Evolutionary conservation across 1,140 invertebrate species (phyloP).

Genomic region (Diorhabda elongata): DNA sequence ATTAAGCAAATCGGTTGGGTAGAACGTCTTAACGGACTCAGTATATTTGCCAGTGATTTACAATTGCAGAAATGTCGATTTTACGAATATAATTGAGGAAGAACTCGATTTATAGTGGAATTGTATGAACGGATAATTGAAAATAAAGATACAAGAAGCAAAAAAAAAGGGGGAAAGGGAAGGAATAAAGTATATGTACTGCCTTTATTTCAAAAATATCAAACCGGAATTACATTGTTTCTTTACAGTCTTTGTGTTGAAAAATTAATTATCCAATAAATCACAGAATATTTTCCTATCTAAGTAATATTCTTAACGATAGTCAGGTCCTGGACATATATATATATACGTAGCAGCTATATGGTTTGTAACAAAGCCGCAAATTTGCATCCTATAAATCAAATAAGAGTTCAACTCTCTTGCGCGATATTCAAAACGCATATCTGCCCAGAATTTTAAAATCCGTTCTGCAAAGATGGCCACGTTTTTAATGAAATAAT

Average conservation of each 20-base stretch:
- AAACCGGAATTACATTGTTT: not conserved
- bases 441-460: conserved; percentile 41
- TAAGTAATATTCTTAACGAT: too few species aligned
- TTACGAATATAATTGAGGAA: too few species aligned
- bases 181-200: not conserved
- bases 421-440: conserved; percentile 40
- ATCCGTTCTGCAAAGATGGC: conserved; percentile 41
- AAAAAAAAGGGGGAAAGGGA: not conserved
- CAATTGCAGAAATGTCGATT: too few species aligned
- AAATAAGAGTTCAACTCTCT: conserved; percentile 42
- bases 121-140: too few species aligned
- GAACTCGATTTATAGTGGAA: too few species aligned
- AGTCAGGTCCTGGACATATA: not conserved
- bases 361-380: conserved; percentile 16
- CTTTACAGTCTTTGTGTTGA: too few species aligned
- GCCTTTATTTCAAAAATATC: not conserved
- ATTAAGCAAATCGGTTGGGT: too few species aligned
- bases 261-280: too few species aligned
- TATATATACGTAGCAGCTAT: not conserved
- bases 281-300: too few species aligned
- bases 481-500: conserved; percentile 41
- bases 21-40: too few species aligned
- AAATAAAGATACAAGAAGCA: not conserved
- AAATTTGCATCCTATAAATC: conserved; percentile 39
- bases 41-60: too few species aligned